Evolutionary conservation across 2,888 invertebrate genomes (phyloP).

Genomic region (Acleris sparsana): DNA sequence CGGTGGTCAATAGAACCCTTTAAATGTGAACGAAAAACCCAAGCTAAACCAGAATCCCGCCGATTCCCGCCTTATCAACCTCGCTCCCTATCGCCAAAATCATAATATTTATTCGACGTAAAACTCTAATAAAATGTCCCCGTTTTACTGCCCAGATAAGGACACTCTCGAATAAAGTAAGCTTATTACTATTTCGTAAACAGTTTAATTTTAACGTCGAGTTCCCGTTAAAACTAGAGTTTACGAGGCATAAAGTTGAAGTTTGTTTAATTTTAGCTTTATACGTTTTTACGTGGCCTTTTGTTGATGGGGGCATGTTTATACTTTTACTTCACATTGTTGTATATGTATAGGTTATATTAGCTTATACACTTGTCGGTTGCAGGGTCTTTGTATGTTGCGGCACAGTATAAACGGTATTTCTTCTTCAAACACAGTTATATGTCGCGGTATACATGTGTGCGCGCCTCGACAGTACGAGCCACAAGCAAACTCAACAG

Average conservation of each 20-base stretch:
- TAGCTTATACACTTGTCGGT: too few species aligned
- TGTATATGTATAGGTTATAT: background rate
- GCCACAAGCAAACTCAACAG: too few species aligned
- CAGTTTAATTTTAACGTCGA: constrained; percentile 31
- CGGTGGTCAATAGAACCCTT: background rate
- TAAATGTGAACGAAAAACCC: background rate
- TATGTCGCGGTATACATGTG: too few species aligned
- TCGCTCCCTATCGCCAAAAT: constrained; percentile 24
- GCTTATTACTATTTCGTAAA: constrained; percentile 33
- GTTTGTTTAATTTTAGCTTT: constrained; percentile 14
- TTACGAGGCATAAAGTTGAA: constrained; percentile 20
- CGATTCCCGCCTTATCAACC: constrained; percentile 2
- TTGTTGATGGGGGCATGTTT: background rate
- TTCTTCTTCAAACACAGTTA: too few species aligned
- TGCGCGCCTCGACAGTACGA: too few species aligned
- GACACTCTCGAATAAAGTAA: constrained; percentile 20
- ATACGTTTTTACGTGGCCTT: background rate
- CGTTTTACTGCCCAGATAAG: constrained; percentile 27
- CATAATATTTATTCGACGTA: constrained; percentile 32
- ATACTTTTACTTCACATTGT: too few species aligned
- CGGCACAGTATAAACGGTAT: too few species aligned
- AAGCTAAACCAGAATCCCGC: background rate
- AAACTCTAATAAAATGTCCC: constrained; percentile 33
- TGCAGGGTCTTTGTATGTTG: too few species aligned
- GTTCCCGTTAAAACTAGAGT: constrained; percentile 21